A percentile compares a stretch with the other conserved stretches of the same genome.
Evolutionary conservation across 2,888 invertebrate genomes (phyloP).

Genomic region (Dryadula phaetusa): DNA sequence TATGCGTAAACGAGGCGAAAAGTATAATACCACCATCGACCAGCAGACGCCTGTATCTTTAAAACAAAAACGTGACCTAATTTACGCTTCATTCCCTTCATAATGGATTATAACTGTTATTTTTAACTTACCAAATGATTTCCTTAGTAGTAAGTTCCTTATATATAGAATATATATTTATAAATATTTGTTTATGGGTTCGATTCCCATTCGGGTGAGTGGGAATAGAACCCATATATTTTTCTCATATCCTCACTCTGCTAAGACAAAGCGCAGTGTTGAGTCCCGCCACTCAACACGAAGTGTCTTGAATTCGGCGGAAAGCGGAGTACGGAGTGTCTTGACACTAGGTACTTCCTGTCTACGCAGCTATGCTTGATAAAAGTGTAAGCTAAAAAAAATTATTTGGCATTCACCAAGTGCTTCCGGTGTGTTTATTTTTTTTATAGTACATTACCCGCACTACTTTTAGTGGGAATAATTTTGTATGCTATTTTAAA

Average conservation of each 20-base stretch:
- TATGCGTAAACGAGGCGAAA: slow-evolving; percentile 42
- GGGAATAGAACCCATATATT: too few species aligned
- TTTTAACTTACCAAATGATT: slow-evolving; percentile 41
- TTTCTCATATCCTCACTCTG: too few species aligned
- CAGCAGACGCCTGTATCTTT: slow-evolving; percentile 48
- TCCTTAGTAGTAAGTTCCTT: too few species aligned
- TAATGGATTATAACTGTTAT: slow-evolving; percentile 44
- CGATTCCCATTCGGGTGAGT: too few species aligned
- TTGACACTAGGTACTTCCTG: too few species aligned
- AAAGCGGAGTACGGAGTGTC: too few species aligned
- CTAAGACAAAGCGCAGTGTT: too few species aligned
- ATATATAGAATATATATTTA: not conserved
- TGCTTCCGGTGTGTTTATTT: slow-evolving; percentile 25
- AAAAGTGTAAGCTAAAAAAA: too few species aligned
- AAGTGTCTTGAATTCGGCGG: too few species aligned
- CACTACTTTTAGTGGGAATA: slow-evolving; percentile 9
- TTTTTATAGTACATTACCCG: slow-evolving; percentile 12
- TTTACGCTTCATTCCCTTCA: slow-evolving; percentile 48
- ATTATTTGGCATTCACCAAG: slow-evolving; percentile 18
- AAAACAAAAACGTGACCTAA: slow-evolving; percentile 47
- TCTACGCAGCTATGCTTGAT: too few species aligned
- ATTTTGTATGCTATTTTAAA: slow-evolving; percentile 19
- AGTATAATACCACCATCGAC: slow-evolving; percentile 53
- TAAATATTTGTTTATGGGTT: too few species aligned
- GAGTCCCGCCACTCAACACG: too few species aligned